Evolutionary conservation across 92 coral and sea anemone species (phyloP), one percentile per base, ranked within the genome.

Genomic region (Blastomussa wellsi): DNA sequence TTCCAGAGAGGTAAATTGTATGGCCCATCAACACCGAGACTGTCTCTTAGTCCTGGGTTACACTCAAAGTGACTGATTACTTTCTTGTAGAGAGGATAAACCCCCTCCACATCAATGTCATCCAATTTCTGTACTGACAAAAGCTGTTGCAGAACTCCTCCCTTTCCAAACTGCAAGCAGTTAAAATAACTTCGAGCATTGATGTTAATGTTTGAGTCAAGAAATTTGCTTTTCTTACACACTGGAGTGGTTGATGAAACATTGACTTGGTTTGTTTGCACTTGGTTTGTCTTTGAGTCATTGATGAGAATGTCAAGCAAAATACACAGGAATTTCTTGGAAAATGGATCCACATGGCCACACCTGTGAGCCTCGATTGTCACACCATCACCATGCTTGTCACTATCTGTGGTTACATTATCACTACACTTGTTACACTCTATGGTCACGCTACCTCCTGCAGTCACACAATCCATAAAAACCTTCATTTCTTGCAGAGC

Each of bases 41-140:
- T 62, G 7, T 88, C 83, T 57, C 91, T 90, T 72, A 67, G 81
- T 15, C 74, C 76, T 26, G 87, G 92, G 39, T 89, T 90, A 32
- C 62, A 26, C 12, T 87, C 70, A 78, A 94, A 92, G 64, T 81
- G 71, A 8, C 82, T 78, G 14, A 70, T 42, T 11, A 95, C 82
- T 10, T 90, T 76, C 59, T 76, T 52, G 76, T 95, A 93, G 37
- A 93, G 76, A 35, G 79, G 70, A 80, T 77, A 77, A 70, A 95
- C 84, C 17, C 91, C 93, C 49, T 97, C 98, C 41, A 95, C 85
- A 81, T 95, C 98, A 7, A 93, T 49, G 32, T 86, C 90, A 76
- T 97, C 99, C 71, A 97, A 79, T 77, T 77, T 89, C 83, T 97
- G 99, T 15, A 95, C 83, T 24, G 87, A 84, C 55, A 86, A 76